Percentiles rank a stretch among this genome's conserved stretches.
phyloP scores from a whole-genome alignment of 2,113 vertebrate species.

The Pelecanoides urinatrix region DNA sequence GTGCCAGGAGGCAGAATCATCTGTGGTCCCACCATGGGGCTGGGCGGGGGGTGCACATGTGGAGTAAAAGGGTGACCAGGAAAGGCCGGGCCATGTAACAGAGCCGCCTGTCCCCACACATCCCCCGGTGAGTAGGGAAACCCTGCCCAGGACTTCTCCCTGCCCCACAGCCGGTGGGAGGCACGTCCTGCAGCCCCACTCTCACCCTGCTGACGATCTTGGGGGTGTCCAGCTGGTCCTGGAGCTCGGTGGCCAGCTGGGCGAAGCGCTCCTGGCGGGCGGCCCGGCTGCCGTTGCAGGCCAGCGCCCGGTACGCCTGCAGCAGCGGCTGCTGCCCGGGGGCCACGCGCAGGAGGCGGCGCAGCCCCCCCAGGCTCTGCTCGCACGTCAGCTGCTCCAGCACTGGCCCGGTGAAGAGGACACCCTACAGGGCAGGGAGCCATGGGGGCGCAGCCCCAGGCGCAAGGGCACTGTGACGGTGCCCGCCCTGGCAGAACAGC shows the following conservation, averaged over 20 bases:
- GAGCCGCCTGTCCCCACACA: not conserved
- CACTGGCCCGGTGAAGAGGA: constrained; percentile 78
- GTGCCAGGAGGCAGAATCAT: not conserved
- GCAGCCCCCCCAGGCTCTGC: constrained; percentile 65
- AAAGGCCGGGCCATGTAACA: not conserved
- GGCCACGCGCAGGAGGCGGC: constrained; percentile 72
- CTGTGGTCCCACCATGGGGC: not conserved
- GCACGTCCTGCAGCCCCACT: rapidly evolving
- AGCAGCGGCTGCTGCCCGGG: constrained; percentile 70
- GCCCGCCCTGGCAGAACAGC: not conserved
- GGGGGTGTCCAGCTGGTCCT: constrained; percentile 80
- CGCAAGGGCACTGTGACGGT: rapidly evolving
- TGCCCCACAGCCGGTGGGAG: not conserved
- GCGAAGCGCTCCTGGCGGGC: constrained; percentile 75
- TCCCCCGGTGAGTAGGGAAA: not conserved
- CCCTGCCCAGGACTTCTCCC: not conserved
- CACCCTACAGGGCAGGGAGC: constrained; percentile 60
- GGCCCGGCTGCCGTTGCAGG: constrained; percentile 72
- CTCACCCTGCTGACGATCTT: constrained; percentile 81
- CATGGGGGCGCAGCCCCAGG: rapidly evolving
- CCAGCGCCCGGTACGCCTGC: constrained; percentile 61
- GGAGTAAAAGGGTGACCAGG: not conserved
- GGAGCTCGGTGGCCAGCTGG: constrained; percentile 80
- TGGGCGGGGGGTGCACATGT: no score
- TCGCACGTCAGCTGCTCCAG: constrained; percentile 85